A percentile compares a stretch with the other conserved stretches of the same genome.
Evolutionary conservation across 2,113 vertebrate species (phyloP).

Genomic region (Trogon melanurus): DNA sequence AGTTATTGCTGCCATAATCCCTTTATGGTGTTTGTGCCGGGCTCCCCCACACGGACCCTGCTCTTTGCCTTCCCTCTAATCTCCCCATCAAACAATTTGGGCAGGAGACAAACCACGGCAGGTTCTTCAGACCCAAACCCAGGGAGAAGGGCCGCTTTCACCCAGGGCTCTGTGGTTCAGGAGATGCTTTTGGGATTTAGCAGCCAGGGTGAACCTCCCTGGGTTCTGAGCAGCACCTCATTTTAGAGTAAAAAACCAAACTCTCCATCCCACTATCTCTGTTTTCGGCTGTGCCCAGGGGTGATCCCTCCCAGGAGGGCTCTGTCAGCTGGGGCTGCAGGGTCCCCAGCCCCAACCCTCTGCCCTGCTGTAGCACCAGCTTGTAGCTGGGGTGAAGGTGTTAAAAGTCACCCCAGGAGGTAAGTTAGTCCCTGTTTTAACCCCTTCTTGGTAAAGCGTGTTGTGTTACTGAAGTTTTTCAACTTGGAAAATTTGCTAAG

Average conservation of each 20-base stretch:
- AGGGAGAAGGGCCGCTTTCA: background rate
- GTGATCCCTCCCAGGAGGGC: background rate
- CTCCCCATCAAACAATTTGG: background rate
- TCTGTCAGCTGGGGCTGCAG: background rate
- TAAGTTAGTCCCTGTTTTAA: background rate
- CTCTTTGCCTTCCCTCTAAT: conserved; percentile 66
- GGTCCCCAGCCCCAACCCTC: background rate
- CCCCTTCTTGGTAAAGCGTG: background rate
- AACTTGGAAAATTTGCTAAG: background rate
- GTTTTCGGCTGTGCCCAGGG: background rate
- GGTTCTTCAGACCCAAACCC: rapidly evolving
- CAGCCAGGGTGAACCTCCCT: background rate
- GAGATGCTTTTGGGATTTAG: background rate
- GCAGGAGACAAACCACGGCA: background rate
- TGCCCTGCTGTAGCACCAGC: background rate
- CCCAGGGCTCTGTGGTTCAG: background rate
- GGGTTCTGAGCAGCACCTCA: rapidly evolving
- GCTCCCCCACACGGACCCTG: background rate
- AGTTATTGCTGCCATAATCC: background rate
- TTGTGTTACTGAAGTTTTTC: background rate
- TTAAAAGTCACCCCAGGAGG: background rate
- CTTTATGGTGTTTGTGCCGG: conserved; percentile 54
- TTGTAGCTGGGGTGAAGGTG: background rate
- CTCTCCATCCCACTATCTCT: background rate
- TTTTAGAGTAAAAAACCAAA: background rate